Evolutionary conservation across 2,113 vertebrate genomes (phyloP), one percentile per base, ranked within the genome.

Genomic region (Thamnaconus septentrionalis): DNA sequence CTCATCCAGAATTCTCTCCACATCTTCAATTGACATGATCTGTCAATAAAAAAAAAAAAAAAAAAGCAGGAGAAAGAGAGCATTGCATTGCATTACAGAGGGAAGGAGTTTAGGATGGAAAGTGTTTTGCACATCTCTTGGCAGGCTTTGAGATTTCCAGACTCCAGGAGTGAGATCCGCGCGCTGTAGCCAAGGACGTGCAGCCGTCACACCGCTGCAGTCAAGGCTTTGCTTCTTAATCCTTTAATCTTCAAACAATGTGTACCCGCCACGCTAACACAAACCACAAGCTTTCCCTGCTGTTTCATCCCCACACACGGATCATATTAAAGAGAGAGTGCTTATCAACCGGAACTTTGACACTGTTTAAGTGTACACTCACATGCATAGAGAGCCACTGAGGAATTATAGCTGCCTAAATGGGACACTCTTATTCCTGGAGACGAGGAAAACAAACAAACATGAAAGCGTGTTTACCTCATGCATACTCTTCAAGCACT

Each of bases 401-500:
- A n/a, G 18, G 3, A 8, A 18, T 48, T 53, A 42, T 60, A 18
- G 58, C 42, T 3, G 42, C 9, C 46, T 9, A 4, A 40, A 10
- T 44, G n/a, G 56, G 3, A 41, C 55, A 57, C 8, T 6, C 3
- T 41, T 18, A 54, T 53, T 55, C 51, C 4, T 12, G 4, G 60
- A 63, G 4, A 63, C 18, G 55, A 60, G 49, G 10, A 31, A 3
- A 3, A 8, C 3, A 3, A 43, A 49, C 44, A 69, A 11, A 41
- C 10, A 75, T 4, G 6, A 47, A 54, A 48, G 4, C 3, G 59
- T 12, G 56, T 48, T 0, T 45, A 98, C 96, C 95, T 98, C 91
- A 59, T 98, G 95, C 95, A 98, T 98, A 78, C 92, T 96, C 86
- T 94, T 94, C 76, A 98, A 90, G 85, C 96, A 98, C 3, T 96